These are phyloP conservation scores for Drosophila ohnishii DNA, from an alignment of 1,140 invertebrate genomes.

Conservation along the genomic window DNA sequence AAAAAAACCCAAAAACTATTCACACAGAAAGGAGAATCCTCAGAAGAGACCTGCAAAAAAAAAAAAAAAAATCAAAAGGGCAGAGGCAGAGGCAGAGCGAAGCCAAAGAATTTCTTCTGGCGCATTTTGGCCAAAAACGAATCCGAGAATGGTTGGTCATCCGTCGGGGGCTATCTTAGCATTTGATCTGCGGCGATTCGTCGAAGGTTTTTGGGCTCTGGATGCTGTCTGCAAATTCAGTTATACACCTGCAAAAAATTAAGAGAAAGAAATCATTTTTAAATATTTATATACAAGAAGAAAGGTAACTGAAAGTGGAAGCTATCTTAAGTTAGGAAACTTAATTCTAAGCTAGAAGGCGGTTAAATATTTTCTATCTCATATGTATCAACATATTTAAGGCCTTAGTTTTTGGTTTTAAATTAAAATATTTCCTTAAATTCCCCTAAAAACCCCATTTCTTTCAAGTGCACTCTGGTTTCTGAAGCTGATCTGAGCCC, in stretches of 20 bases:
- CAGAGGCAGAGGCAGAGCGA: constrained; percentile 30
- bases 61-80: constrained; percentile 35
- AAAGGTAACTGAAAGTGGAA: background rate
- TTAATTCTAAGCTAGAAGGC: too few relatives aligned
- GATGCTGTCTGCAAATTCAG: constrained; percentile 5
- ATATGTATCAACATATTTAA: background rate
- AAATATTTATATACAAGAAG: background rate
- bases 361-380: too few relatives aligned
- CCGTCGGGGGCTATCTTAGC: constrained; percentile 58
- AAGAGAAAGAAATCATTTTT: fast-evolving
- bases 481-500: constrained; percentile 15
- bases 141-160: constrained; percentile 18
- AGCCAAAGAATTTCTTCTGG: constrained; percentile 66
- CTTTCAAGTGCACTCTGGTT: constrained; percentile 1
- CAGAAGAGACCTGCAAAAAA: constrained; percentile 7
- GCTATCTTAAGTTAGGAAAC: background rate
- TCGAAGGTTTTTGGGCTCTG: constrained; percentile 54
- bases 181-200: constrained; percentile 66
- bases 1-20: constrained; percentile 49
- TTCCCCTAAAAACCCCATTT: background rate
- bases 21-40: constrained; percentile 39
- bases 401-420: too few relatives aligned
- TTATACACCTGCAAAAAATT: constrained; percentile 8
- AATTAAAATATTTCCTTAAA: background rate
- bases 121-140: constrained; percentile 61